Conservation (phyloP, 2,797 vertebrate species). For the Scleropages formosus region DNA sequence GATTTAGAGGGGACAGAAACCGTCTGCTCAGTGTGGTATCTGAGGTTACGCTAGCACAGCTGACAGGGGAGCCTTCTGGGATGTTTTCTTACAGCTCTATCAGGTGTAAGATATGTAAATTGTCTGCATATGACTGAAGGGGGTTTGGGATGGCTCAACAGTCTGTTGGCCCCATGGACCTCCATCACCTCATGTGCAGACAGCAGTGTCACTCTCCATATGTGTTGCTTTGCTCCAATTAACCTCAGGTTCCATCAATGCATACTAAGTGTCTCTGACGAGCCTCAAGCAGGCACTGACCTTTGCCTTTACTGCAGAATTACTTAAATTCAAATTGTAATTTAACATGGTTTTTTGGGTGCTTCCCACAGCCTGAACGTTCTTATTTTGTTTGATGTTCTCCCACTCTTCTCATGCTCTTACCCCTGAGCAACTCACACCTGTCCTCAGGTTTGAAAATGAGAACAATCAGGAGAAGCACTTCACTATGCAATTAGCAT, state of each 20-base stretch:
- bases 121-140: conserved; percentile 44
- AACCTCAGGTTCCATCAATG: conserved; percentile 39
- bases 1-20: conserved; percentile 36
- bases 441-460: too few species aligned
- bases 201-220: conserved; percentile 43
- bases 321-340: not conserved
- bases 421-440: not conserved
- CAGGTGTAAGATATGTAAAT: conserved; percentile 46
- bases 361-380: not conserved
- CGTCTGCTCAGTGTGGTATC: conserved; percentile 30
- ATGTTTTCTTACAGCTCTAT: conserved; percentile 46
- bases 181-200: conserved; percentile 31
- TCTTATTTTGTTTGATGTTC: not conserved
- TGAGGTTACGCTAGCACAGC: conserved; percentile 37
- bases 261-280: not conserved
- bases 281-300: not conserved
- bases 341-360: not conserved
- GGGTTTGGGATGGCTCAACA: conserved; percentile 6
- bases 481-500: too few species aligned
- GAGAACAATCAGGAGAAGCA: too few species aligned
- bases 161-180: not conserved
- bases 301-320: conserved; percentile 1
- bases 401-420: not conserved
- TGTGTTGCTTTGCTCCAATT: conserved; percentile 57
- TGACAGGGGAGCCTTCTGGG: conserved; percentile 37